phyloP scores from a whole-genome alignment of 2,113 vertebrate species.

The Channa maculata region DNA sequence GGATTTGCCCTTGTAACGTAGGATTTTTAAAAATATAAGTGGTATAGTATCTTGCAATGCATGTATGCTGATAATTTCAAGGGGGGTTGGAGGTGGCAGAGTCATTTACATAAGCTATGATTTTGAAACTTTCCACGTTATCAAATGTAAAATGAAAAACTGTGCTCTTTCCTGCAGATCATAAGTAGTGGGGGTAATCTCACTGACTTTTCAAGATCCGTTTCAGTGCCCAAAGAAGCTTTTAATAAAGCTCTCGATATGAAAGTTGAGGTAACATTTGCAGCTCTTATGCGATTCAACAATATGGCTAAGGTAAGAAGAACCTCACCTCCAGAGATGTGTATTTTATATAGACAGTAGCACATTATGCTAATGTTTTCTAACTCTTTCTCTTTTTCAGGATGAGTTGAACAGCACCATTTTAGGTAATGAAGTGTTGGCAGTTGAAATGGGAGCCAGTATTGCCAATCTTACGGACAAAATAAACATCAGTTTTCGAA shows the following conservation, averaged over 20 bases:
- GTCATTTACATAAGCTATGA: no score
- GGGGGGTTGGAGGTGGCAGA: no score
- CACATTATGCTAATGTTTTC: not conserved
- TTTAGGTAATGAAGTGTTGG: conserved; percentile 63
- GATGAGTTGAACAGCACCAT: conserved; percentile 60
- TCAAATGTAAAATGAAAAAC: not conserved
- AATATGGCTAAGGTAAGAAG: conserved; percentile 63
- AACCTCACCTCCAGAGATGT: not conserved
- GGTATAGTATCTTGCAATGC: no score
- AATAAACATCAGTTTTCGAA: conserved; percentile 58
- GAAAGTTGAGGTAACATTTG: not conserved
- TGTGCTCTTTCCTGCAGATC: conserved; percentile 58
- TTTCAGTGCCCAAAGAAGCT: conserved; percentile 69
- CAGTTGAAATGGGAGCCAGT: conserved; percentile 67
- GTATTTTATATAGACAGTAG: not conserved
- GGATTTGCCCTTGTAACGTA: no score
- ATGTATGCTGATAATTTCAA: no score
- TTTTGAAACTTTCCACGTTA: no score
- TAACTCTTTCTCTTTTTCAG: conserved; percentile 41
- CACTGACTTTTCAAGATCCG: not conserved
- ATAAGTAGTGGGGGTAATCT: fast-evolving
- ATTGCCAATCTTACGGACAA: conserved; percentile 69
- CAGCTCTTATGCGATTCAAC: conserved; percentile 52
- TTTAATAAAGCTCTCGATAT: not conserved
- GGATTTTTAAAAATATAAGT: no score